phyloP scores from a whole-genome alignment of 1,140 invertebrate genomes.

The Leptopilina clavipes region DNA sequence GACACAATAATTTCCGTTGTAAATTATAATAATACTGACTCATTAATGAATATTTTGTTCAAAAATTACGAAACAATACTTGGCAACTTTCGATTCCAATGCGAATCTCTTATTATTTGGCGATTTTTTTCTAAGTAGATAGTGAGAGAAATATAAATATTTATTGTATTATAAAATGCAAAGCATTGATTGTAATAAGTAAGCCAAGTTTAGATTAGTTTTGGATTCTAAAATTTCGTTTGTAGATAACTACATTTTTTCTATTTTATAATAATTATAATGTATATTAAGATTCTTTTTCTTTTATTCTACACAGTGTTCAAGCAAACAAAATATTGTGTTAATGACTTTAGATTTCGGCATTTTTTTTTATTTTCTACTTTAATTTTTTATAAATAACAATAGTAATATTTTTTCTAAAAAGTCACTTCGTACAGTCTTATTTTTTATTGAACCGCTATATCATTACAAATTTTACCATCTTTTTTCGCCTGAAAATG shows the following conservation, averaged over 20 bases:
- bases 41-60: not conserved
- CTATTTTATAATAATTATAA: not conserved
- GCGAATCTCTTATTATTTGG: not conserved
- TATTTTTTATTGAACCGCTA: not conserved
- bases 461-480: not conserved
- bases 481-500: slow-evolving; percentile 1
- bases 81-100: slow-evolving; percentile 13
- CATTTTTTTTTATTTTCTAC: not conserved
- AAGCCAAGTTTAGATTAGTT: not conserved
- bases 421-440: not conserved
- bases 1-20: not conserved
- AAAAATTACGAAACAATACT: not conserved
- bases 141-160: slow-evolving; percentile 4
- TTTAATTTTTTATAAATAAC: not conserved
- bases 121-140: slow-evolving; percentile 7
- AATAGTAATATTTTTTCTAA: slow-evolving; percentile 11
- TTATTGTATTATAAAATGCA: not conserved
- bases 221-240: not conserved
- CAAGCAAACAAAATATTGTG: not conserved
- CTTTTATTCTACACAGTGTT: not conserved
- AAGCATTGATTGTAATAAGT: not conserved
- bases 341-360: not conserved
- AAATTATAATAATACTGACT: not conserved
- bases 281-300: not conserved
- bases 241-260: not conserved